Base-by-base conservation (phyloP, 2,113 vertebrate genomes). In the Ctenomys sociabilis region DNA sequence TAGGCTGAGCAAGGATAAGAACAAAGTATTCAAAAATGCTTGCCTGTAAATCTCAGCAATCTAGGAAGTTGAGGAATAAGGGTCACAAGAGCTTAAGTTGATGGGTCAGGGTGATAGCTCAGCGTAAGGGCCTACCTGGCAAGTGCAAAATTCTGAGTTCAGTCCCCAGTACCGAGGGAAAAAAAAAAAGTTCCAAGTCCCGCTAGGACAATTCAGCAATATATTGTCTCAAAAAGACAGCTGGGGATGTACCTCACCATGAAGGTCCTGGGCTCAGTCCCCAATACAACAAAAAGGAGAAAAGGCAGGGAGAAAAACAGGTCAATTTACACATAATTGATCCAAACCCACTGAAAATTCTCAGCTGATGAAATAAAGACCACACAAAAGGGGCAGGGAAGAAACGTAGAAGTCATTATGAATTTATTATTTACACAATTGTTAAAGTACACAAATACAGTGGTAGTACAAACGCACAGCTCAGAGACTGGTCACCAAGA, bases 391-490 rank as follows among this genome's bases (percentile, higher is more conserved):
- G 94, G 80, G 24, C 52, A 24, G 81, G 90, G 93, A 90, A 95
- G 88, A 95, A 96, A 97, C 96, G 86, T 97, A 99, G 99, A 99
- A 99, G 99, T 99, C 98, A 97, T 97, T 98, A 98, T 98, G 99
- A 98, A 99, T 99, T 99, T 99, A 99, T 99, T 99, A 99, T 99
- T 99, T 99, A 99, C 99, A 99, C 98, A 98, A 97, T 98, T 99
- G 97, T 98, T 98, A 98, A 99, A 99, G 99, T 94, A 97, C 97
- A 97, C 92, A 95, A 66, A 91, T 45, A 96, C 97, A 96, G 96
- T 86, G 96, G 89, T 85, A 83, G 90, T 80, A 96, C 90, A 95
- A 88, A 97, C 19, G 37, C 75, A 75, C 92, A 87, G 93, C 59
- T 66, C 80, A 37, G 93, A 93, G 86, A 94, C 91, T 30, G 90